A percentile compares a stretch with the other conserved stretches of the same genome.
phyloP scores from a whole-genome alignment of 2,888 invertebrate species.

The Julus scandinavius region DNA sequence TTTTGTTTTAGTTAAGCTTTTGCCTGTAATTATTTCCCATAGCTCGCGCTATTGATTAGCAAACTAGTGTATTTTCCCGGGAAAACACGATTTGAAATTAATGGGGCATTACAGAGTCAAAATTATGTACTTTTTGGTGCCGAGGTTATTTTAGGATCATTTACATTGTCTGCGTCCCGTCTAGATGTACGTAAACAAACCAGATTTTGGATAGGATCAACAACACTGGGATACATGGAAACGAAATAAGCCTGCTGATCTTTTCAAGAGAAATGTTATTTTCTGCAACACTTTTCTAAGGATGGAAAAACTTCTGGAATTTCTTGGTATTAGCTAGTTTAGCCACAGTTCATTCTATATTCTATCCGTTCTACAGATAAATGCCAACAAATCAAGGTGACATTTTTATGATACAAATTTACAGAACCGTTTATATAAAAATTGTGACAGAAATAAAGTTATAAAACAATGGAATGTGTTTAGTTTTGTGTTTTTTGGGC shows the following conservation, averaged over 20 bases:
- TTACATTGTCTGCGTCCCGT: constrained; percentile 31
- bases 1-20: not conserved
- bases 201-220: constrained; percentile 28
- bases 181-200: constrained; percentile 29
- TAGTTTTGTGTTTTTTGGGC: too few species aligned
- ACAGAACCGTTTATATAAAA: too few species aligned
- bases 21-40: too few species aligned
- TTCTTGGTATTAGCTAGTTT: not conserved
- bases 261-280: not conserved
- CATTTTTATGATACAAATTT: too few species aligned
- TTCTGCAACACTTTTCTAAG: not conserved
- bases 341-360: too few species aligned
- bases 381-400: too few species aligned
- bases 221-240: not conserved
- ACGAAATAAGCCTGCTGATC: not conserved
- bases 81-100: not conserved
- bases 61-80: too few species aligned
- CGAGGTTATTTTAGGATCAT: constrained; percentile 2
- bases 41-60: too few species aligned
- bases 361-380: too few species aligned
- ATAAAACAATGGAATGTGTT: too few species aligned
- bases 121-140: constrained; percentile 2
- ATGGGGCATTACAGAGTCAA: not conserved
- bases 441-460: too few species aligned
- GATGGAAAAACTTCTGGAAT: not conserved